Evolutionary conservation across 2,797 vertebrate genomes (phyloP), one percentile per base, ranked within the genome.

Genomic region (Trematomus bernacchii): DNA sequence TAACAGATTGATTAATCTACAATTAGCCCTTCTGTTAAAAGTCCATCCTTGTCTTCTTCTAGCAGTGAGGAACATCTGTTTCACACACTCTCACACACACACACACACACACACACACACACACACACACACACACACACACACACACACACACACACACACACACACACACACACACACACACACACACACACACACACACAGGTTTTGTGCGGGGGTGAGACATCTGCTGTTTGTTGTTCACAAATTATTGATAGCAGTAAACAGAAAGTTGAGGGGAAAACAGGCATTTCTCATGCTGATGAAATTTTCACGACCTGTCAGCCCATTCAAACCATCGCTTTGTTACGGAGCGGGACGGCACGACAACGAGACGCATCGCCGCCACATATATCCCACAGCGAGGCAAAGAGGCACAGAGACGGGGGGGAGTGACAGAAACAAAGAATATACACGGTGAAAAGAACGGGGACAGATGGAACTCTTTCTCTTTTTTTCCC

Each of bases 221-320:
- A 86, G 85, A 90, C 91, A 91, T 83, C 89, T 90, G 88, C 83
- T 91, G 89, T 91, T 91, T 90, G 87, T 87, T 89, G 85, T 87
- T 84, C 84, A 87, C 90, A 88, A 91, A 93, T 91, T 84, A 93
- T 93, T 92, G 76, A 93, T 92, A 77, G 83, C 80, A 76, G 82
- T 89, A 92, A 93, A 92, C 85, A 91, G 86, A 92, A 85, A 91
- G 88, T 92, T 87, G 86, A 87, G 86, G 79, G 66, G 75, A 87
- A 91, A 92, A 90, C 89, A 88, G 77, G 64, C 88, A 85, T 92
- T 90, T 86, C 86, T 90, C 88, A 85, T 88, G 74, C 84, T 88
- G 84, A 86, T 91, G 84, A 90, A 90, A 92, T 83, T 92, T 91
- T 91, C 85, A 90, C 71, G 74, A 90, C 72, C 88, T 86, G 88